These are phyloP conservation scores for Apomyelois bistriatella DNA, from an alignment of 2,888 invertebrate species.

Conservation along the genomic window DNA sequence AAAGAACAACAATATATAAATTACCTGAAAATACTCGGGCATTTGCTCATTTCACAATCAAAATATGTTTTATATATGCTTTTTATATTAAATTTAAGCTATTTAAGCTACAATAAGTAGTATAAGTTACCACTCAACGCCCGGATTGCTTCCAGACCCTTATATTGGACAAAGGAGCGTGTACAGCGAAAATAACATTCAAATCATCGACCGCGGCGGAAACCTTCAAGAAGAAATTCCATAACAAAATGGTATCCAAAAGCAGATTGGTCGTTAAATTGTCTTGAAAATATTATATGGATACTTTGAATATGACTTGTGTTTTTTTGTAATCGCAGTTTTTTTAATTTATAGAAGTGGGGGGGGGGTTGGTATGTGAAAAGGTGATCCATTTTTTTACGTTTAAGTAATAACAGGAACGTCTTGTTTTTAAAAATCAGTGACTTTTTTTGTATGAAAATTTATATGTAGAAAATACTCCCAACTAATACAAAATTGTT, in stretches of 20 bases:
- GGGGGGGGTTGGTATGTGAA: too few species aligned
- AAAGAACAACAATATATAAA: too few species aligned
- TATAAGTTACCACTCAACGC: constrained; percentile 6
- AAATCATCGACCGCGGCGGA: constrained; percentile 58
- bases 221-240: constrained; percentile 65
- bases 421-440: too few species aligned
- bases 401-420: too few species aligned
- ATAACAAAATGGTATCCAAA: constrained; percentile 74
- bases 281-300: background rate
- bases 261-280: constrained; percentile 60
- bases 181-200: constrained; percentile 65
- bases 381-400: too few species aligned
- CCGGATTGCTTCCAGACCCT: constrained; percentile 66
- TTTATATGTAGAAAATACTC: too few species aligned
- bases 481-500: too few species aligned
- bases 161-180: constrained; percentile 62
- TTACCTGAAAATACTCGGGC: too few species aligned
- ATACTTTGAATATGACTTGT: background rate
- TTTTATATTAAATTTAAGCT: background rate
- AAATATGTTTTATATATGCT: constrained; percentile 19
- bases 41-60: too few species aligned
- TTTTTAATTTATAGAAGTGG: too few species aligned
- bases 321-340: background rate
- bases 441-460: too few species aligned
- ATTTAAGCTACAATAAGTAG: constrained; percentile 11